Percentiles rank a stretch among this genome's conserved stretches.
phyloP scores from a whole-genome alignment of 1,140 invertebrate genomes.

The Magallana angulata region DNA sequence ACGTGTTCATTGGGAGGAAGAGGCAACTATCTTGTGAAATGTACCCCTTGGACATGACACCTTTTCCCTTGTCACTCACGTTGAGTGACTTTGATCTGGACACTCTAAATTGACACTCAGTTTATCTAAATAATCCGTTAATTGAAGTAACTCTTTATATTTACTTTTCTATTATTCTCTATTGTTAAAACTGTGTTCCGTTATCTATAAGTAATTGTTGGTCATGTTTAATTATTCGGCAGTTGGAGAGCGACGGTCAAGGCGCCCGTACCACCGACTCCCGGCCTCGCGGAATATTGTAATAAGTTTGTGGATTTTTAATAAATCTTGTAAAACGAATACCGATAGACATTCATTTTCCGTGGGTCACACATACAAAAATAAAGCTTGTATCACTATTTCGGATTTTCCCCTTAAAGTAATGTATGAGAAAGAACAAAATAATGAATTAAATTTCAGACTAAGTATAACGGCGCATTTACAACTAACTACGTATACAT shows the following conservation, averaged over 20 bases:
- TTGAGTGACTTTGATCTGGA: not conserved
- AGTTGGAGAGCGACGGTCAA: not conserved
- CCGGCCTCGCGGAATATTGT: no score
- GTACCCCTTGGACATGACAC: not conserved
- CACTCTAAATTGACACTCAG: not conserved
- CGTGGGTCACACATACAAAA: no score
- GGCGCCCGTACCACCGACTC: no score
- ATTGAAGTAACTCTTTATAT: not conserved
- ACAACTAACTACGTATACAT: no score
- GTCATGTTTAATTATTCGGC: not conserved
- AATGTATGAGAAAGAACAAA: no score
- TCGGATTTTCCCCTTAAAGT: no score
- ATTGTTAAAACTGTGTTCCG: not conserved
- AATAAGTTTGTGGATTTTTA: no score
- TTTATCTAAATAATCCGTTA: not conserved
- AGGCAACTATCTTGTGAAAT: slow-evolving; percentile 10
- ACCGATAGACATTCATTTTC: no score
- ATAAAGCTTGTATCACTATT: no score
- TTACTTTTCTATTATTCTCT: not conserved
- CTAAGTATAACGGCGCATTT: no score
- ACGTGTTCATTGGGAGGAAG: slow-evolving; percentile 2
- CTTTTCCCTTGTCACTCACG: not conserved
- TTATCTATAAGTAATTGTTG: not conserved
- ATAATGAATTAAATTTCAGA: no score
- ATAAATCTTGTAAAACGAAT: no score